Conservation (phyloP, 1,140 invertebrate genomes). For the Leptestheria dahalacensis region DNA sequence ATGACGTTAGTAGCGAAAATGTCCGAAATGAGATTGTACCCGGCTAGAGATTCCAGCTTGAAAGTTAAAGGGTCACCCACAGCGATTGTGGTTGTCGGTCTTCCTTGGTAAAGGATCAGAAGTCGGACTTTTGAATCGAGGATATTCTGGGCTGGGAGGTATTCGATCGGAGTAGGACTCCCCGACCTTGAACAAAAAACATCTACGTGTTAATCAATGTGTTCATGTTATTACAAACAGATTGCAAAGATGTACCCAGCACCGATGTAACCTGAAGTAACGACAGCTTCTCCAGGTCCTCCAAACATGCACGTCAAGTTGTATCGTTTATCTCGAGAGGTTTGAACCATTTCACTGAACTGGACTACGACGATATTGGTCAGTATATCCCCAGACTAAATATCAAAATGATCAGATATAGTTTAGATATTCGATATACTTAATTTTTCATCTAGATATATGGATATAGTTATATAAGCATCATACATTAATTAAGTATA, state of each 20-base stretch:
- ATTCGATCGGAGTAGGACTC: slow-evolving; percentile 78
- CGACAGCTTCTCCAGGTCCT: slow-evolving; percentile 78
- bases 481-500: no score
- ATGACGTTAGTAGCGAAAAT: slow-evolving; percentile 87
- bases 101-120: slow-evolving; percentile 69
- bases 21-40: slow-evolving; percentile 71
- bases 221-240: no score
- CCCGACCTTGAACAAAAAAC: slow-evolving; percentile 48
- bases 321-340: slow-evolving; percentile 74
- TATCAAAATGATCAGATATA: slow-evolving; percentile 17
- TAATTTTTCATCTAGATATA: no score
- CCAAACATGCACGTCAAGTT: slow-evolving; percentile 80
- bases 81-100: slow-evolving; percentile 80
- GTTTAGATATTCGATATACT: neutral
- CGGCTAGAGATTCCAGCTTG: slow-evolving; percentile 71
- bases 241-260: slow-evolving; percentile 50
- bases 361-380: slow-evolving; percentile 88
- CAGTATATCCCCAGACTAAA: slow-evolving; percentile 74
- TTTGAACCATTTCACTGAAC: slow-evolving; percentile 84
- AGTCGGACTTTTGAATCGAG: slow-evolving; percentile 70
- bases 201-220: no score
- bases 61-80: slow-evolving; percentile 87
- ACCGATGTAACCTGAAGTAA: slow-evolving; percentile 82
- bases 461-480: no score
- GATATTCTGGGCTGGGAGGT: slow-evolving; percentile 75